phyloP scores from a whole-genome alignment of 2,888 invertebrate genomes.

The Hipparchia sbordonii region DNA sequence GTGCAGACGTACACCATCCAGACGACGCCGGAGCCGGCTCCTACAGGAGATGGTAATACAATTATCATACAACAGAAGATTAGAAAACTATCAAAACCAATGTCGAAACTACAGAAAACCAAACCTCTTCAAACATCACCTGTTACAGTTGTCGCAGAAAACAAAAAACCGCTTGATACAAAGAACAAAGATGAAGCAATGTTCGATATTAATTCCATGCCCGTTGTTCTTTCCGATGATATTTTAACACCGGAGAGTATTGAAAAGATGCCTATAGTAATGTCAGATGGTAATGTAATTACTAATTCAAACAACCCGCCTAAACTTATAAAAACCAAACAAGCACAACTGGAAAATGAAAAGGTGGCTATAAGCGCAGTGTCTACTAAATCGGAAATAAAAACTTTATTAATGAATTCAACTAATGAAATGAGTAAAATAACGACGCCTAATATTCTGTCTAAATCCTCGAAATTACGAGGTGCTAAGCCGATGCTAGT shows the following conservation, averaged over 20 bases:
- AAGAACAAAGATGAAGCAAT: slow-evolving; percentile 67
- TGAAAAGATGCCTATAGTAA: slow-evolving; percentile 86
- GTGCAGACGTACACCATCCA: slow-evolving; percentile 76
- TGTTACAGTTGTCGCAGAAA: slow-evolving; percentile 55
- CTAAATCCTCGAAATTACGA: slow-evolving; percentile 74
- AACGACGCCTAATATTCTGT: slow-evolving; percentile 76
- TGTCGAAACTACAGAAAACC: slow-evolving; percentile 65
- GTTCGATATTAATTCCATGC: slow-evolving; percentile 90
- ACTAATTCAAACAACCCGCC: slow-evolving; percentile 58
- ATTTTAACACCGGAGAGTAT: slow-evolving; percentile 86
- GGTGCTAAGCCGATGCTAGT: slow-evolving; percentile 75
- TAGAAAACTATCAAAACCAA: slow-evolving; percentile 63
- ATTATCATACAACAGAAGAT: slow-evolving; percentile 72
- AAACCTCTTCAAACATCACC: slow-evolving; percentile 59
- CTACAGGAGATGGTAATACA: slow-evolving; percentile 60
- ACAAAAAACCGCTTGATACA: slow-evolving; percentile 46
- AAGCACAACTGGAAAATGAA: slow-evolving; percentile 56
- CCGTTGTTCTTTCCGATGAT: slow-evolving; percentile 88
- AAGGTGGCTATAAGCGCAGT: slow-evolving; percentile 56
- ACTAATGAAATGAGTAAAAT: slow-evolving; percentile 62
- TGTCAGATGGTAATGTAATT: slow-evolving; percentile 73
- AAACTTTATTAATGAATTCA: slow-evolving; percentile 70
- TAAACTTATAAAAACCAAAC: slow-evolving; percentile 65
- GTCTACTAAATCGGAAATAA: slow-evolving; percentile 63
- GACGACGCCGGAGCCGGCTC: slow-evolving; percentile 57